Evolutionary conservation across 2,113 vertebrate species (phyloP), one percentile per base, ranked within the genome.

Genomic region (Nyctereutes procyonoides): DNA sequence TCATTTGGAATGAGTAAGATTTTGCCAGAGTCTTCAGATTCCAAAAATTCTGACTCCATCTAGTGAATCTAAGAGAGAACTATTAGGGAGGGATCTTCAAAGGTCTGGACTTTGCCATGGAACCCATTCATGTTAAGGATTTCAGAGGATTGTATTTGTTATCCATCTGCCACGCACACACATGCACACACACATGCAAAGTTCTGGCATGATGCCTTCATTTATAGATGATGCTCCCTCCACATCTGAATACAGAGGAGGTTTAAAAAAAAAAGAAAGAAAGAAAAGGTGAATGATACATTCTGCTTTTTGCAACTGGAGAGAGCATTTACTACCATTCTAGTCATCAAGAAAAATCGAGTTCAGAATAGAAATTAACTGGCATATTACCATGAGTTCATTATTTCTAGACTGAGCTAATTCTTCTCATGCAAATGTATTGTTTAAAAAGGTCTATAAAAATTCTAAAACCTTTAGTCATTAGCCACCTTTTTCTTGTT

Each of bases 391-490:
- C 63, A 24, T 51, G 79, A 56, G 4, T 76, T 96, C 81, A 93
- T 76, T 81, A 83, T 63, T 90, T 51, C 38, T 84, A 90, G 53
- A 82, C 95, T 76, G 14, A 96, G 79, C 69, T 98, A 93, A 98
- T 96, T 97, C 97, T 98, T 96, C 95, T 98, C 85, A 98, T 95
- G 90, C 89, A 98, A 98, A 98, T 97, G 90, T 62, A 96, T 81
- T 96, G 92, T 53, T 96, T 97, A 35, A 51, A 97, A 73, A 98
- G 32, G 86, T 84, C 43, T 77, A 87, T 90, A 93, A 97, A 97
- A 58, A 3, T 95, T 94, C 77, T 96, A 97, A 98, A 98, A 89
- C 53, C 69, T 96, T 94, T 97, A 96, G 0, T 97, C 74, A 82
- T 97, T 98, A 88, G 97, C 89, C 0, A 14, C 96, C 81, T 85